A percentile compares a stretch with the other conserved stretches of the same genome.
These are phyloP conservation scores for Asbolus verrucosus DNA, from an alignment of 1,140 invertebrate genomes.

Conservation along the genomic window DNA sequence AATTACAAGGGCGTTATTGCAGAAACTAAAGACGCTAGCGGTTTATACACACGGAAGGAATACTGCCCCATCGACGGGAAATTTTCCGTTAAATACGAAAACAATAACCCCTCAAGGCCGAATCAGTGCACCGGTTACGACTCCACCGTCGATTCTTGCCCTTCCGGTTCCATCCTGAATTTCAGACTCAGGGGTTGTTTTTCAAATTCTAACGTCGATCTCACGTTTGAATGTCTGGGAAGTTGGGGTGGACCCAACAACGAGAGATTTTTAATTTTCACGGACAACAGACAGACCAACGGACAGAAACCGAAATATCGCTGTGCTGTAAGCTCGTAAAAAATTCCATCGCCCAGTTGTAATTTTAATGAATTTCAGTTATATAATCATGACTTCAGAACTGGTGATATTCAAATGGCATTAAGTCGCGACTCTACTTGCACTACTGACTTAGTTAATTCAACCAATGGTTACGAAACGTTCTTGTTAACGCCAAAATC, in stretches of 20 bases:
- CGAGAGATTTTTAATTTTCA: slow-evolving; percentile 73
- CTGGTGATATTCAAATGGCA: slow-evolving; percentile 72
- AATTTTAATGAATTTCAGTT: slow-evolving; percentile 65
- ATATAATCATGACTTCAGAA: slow-evolving; percentile 70
- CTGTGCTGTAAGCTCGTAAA: slow-evolving; percentile 73
- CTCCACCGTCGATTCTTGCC: slow-evolving; percentile 75
- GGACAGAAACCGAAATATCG: slow-evolving; percentile 71
- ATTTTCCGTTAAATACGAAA: slow-evolving; percentile 73
- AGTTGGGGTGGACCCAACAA: slow-evolving; percentile 73
- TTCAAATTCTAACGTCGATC: slow-evolving; percentile 62
- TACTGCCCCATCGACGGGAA: slow-evolving; percentile 77
- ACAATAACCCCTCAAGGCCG: slow-evolving; percentile 68
- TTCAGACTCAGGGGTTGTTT: slow-evolving; percentile 55
- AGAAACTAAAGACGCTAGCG: slow-evolving; percentile 72
- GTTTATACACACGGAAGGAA: slow-evolving; percentile 68
- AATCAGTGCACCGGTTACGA: slow-evolving; percentile 69
- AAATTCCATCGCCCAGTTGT: background rate
- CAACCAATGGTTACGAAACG: slow-evolving; percentile 73
- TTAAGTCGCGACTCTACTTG: slow-evolving; percentile 80
- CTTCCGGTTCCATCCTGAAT: slow-evolving; percentile 72
- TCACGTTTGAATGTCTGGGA: slow-evolving; percentile 77
- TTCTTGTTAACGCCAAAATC: slow-evolving; percentile 66
- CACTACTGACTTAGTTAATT: slow-evolving; percentile 69
- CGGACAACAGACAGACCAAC: slow-evolving; percentile 68
- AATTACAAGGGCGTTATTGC: slow-evolving; percentile 52